Percentiles rank a stretch among this genome's conserved stretches.
phyloP scores from a whole-genome alignment of 2,113 vertebrate genomes.

The Lathamus discolor region DNA sequence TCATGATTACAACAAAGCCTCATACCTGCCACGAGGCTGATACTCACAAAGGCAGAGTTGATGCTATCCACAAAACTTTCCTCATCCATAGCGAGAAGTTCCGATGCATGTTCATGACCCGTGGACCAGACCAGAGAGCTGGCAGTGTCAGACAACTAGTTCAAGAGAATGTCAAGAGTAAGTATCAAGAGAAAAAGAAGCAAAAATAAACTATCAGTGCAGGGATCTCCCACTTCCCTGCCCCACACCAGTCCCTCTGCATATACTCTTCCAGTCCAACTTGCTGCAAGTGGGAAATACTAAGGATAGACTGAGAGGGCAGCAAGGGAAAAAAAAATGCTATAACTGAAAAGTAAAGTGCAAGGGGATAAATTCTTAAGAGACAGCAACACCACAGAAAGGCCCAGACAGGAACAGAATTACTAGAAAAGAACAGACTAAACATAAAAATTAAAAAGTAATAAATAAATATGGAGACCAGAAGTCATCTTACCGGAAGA shows the following conservation, averaged over 20 bases:
- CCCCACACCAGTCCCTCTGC: not conserved
- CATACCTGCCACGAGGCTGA: not conserved
- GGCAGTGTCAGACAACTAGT: conserved; percentile 88
- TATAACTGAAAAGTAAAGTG: not conserved
- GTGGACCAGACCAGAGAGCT: conserved; percentile 98
- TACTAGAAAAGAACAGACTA: not conserved
- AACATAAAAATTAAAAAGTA: not conserved
- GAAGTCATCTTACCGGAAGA: conserved; percentile 83
- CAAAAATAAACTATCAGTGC: not conserved
- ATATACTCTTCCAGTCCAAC: not conserved
- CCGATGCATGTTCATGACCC: conserved; percentile 84
- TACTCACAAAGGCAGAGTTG: conserved; percentile 96
- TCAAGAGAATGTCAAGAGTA: not conserved
- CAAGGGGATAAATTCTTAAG: not conserved
- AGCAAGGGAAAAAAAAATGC: not conserved
- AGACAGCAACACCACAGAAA: not conserved
- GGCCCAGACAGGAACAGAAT: not conserved
- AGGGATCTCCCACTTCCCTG: not conserved
- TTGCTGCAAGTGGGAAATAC: not conserved
- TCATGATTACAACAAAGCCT: not conserved
- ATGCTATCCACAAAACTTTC: conserved; percentile 93
- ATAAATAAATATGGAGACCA: not conserved
- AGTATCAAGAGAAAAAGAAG: not conserved
- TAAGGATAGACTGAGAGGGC: not conserved
- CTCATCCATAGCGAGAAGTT: conserved; percentile 88